phyloP scores from a whole-genome alignment of 1,140 invertebrate species.

The Sarcophaga bullata region DNA sequence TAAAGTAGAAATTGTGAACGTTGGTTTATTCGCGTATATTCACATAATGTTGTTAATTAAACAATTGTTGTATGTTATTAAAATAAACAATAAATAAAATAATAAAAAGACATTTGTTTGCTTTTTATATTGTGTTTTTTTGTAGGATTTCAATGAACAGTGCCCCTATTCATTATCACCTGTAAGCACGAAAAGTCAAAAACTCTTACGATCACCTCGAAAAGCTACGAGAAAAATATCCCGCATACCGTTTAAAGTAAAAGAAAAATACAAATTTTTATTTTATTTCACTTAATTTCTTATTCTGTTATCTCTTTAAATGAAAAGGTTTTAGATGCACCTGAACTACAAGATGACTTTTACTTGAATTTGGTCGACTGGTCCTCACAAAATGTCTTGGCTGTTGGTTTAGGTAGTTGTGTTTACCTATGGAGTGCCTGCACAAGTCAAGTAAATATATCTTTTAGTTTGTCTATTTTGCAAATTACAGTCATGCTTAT shows the following conservation, averaged over 20 bases:
- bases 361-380: constrained; percentile 99
- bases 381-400: constrained; percentile 98
- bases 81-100: constrained; percentile 13
- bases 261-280: constrained; percentile 6
- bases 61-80: constrained; percentile 23
- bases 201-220: constrained; percentile 89
- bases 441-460: constrained; percentile 85
- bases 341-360: constrained; percentile 99
- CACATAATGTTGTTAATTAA: constrained; percentile 26
- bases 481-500: constrained; percentile 12
- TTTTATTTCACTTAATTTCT: background rate
- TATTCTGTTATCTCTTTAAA: constrained; percentile 43
- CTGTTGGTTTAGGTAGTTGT: constrained; percentile 97
- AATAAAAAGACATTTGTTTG: background rate
- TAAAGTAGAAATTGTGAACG: no score
- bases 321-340: constrained; percentile 88
- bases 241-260: constrained; percentile 91
- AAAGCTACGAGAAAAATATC: constrained; percentile 97
- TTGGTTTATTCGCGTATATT: background rate
- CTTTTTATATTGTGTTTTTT: constrained; percentile 54
- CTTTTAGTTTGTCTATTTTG: background rate
- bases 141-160: constrained; percentile 71
- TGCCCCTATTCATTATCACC: constrained; percentile 93
- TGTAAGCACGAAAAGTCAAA: constrained; percentile 93
- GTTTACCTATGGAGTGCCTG: constrained; percentile 99